These are phyloP conservation scores for Octomys mimax DNA, from an alignment of 2,797 vertebrate species.

Conservation along the genomic window DNA sequence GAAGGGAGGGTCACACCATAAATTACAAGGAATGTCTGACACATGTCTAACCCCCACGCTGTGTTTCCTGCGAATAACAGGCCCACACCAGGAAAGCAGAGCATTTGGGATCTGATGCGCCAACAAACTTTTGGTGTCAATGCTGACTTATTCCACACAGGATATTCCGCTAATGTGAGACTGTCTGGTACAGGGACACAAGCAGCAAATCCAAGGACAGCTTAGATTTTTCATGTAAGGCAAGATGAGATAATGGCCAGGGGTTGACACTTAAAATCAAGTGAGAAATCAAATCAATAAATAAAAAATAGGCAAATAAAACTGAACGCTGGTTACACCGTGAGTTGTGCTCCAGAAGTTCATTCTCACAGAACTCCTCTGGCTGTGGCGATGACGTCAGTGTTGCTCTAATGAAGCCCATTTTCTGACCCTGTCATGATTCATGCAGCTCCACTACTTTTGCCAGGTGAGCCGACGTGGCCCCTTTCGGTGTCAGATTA, in stretches of 20 bases:
- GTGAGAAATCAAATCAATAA: neutral
- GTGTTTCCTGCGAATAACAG: neutral
- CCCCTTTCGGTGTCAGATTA: neutral
- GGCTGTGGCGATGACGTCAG: neutral
- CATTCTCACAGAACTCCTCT: neutral
- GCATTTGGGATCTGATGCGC: neutral
- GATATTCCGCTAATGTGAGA: neutral
- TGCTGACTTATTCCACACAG: neutral
- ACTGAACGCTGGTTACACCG: neutral
- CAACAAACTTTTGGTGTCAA: neutral
- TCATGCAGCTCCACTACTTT: neutral
- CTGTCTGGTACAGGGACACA: neutral
- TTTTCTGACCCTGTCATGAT: neutral
- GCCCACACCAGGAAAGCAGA: neutral
- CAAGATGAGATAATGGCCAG: neutral
- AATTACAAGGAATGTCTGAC: neutral
- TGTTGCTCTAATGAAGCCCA: neutral
- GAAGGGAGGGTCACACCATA: neutral
- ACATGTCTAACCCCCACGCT: too few species aligned
- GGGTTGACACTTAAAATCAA: conserved; percentile 16
- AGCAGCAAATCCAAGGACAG: neutral
- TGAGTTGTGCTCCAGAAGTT: neutral
- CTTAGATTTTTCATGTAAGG: neutral
- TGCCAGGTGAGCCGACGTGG: neutral
- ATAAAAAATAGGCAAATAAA: neutral